Evolutionary conservation across 1,140 invertebrate species (phyloP), one percentile per base, ranked within the genome.

Genomic region (Papilio polyxenes): DNA sequence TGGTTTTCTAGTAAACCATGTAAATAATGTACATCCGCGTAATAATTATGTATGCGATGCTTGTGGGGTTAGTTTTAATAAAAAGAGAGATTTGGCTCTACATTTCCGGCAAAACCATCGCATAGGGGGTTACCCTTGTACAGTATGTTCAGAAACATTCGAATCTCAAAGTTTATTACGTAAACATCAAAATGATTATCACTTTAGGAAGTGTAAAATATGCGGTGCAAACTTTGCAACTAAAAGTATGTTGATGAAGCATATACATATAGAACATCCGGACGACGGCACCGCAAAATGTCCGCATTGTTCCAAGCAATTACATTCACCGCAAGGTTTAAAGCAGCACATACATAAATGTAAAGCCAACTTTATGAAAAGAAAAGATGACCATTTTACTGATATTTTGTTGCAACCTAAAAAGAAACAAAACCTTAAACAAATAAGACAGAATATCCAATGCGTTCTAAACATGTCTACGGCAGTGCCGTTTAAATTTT

Each of bases 381-480:
- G 72, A 11, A 81, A 84, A 69, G 51, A 69, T 40, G 56, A 17
- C 20, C 31, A n/a, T 31, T 83, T 83, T 7, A 56, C 77, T 13
- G 85, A 83, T 10, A 86, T 82, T 31, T 17, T 80, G 0, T 82
- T 84, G 10, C 69, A 87, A 75, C 90, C 87, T 2, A 90, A 82
- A 62, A 91, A 91, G 78, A 90, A 89, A 65, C 86, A 88, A 40
- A 90, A 92, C 77, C 80, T 92, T 6, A 65, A 82, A 51, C 89
- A 88, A 84, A 92, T 92, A 6, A 82, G 92, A 44, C 85, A 89
- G 72, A 94, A 94, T 62, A 94, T 94, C 15, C 85, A 88, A 53
- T 90, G 87, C 59, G 87, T 94, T 11, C 59, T 94, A 3, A 93
- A 94, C 81, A 92, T 92, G 91, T 92, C 92, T 2, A 93, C 91